Evolutionary conservation across 1,140 invertebrate genomes (phyloP).

Genomic region (Teleopsis dalmanni): DNA sequence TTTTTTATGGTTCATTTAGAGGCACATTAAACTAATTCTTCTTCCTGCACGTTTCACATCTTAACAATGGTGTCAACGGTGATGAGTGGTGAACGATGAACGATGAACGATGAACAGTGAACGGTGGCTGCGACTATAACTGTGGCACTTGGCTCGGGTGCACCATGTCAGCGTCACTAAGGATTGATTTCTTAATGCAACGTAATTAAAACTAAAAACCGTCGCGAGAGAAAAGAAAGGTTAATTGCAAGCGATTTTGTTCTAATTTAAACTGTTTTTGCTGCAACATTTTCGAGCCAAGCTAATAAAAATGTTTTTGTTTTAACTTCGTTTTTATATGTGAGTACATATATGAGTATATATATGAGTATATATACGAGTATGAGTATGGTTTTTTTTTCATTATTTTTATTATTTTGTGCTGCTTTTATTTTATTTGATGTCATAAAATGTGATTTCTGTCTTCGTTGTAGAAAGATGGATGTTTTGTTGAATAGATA

Average conservation of each 20-base stretch:
- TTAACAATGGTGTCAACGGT: neutral
- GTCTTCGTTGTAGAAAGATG: no score
- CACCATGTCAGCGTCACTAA: constrained; percentile 3
- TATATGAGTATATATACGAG: no score
- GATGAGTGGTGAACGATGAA: neutral
- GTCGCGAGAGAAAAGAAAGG: constrained; percentile 18
- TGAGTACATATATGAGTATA: no score
- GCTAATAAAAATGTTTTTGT: constrained; percentile 9
- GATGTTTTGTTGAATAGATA: no score
- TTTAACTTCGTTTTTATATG: neutral
- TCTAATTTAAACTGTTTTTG: constrained; percentile 38
- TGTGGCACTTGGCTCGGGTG: no score
- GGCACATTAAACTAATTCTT: no score
- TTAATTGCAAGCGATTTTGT: constrained; percentile 43
- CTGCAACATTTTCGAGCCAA: constrained; percentile 1
- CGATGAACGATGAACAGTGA: neutral
- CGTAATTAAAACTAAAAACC: constrained; percentile 7
- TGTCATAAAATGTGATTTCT: constrained; percentile 11
- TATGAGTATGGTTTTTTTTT: neutral
- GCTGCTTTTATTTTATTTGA: neutral
- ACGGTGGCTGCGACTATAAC: neutral
- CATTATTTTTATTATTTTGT: no score
- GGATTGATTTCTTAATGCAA: constrained; percentile 10
- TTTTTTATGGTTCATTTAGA: constrained; percentile 41
- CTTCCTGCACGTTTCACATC: no score